phyloP scores from a whole-genome alignment of 2,113 vertebrate species.

The Mastomys coucha region DNA sequence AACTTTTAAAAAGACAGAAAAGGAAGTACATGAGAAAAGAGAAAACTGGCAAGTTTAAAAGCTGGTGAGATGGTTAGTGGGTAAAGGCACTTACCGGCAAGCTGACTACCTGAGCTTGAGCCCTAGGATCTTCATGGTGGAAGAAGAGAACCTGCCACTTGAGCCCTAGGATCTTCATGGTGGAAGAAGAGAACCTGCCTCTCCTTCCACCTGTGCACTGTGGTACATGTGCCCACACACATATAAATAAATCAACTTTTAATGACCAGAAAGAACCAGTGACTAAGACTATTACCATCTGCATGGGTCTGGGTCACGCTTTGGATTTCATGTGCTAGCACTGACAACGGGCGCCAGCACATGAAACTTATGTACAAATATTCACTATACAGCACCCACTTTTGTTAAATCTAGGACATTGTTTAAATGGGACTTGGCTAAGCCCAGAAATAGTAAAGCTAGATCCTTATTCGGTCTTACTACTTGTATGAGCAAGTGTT shows the following conservation, averaged over 20 bases:
- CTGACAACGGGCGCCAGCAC: background rate
- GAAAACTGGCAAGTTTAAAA: conserved; percentile 17
- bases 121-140: background rate
- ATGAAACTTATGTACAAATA: background rate
- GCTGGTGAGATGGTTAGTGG: background rate
- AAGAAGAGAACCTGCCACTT: background rate
- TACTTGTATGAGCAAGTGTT: background rate
- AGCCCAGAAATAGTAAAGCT: background rate
- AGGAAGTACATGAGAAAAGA: background rate
- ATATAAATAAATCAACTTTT: no score
- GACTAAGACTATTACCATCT: background rate
- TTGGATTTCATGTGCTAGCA: no score
- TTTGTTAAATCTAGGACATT: conserved; percentile 4
- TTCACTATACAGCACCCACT: background rate
- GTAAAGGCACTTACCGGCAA: background rate
- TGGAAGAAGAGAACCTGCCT: background rate
- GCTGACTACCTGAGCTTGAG: background rate
- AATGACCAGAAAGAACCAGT: background rate
- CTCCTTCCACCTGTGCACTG: background rate
- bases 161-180: background rate
- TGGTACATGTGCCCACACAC: no score
- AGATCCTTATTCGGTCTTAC: conserved; percentile 25
- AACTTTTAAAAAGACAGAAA: background rate
- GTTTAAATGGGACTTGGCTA: conserved; percentile 25
- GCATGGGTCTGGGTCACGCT: background rate